Percentiles rank a stretch among this genome's conserved stretches.
Conservation (phyloP, 2,113 vertebrate species). For the Engystomops pustulosus region DNA sequence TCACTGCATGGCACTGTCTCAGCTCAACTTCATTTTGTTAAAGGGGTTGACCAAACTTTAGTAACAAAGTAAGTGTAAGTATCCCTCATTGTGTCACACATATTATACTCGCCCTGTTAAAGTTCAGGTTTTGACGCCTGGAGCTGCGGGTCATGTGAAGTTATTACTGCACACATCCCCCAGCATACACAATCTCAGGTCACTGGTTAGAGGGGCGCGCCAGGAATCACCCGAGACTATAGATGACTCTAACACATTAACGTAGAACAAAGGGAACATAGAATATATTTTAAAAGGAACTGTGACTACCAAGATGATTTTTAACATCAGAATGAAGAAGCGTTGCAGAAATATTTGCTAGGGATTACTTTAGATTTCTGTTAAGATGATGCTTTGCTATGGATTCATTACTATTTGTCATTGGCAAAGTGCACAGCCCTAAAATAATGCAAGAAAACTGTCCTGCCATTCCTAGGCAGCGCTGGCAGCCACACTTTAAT, state of each 20-base stretch:
- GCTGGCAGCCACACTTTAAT: background rate
- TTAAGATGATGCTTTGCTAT: constrained; percentile 12
- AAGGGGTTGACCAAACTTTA: no score
- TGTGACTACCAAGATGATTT: background rate
- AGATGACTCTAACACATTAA: background rate
- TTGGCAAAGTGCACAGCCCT: background rate
- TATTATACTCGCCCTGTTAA: no score
- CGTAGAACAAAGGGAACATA: background rate
- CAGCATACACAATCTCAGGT: no score
- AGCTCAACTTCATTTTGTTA: no score
- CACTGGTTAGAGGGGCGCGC: no score
- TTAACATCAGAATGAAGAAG: no score
- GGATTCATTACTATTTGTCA: constrained; percentile 34
- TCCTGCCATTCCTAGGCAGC: background rate
- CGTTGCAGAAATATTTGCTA: constrained; percentile 48
- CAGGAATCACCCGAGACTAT: background rate
- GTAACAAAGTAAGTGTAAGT: no score
- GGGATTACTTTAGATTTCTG: constrained; percentile 9
- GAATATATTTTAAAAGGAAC: background rate
- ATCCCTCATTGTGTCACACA: no score
- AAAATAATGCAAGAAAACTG: background rate
- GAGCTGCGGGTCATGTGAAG: no score
- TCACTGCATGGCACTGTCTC: no score
- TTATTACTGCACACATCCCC: no score
- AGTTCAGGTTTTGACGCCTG: no score